Evolutionary conservation across 2,797 vertebrate species (phyloP).

Genomic region (Tiaroga cobitis): DNA sequence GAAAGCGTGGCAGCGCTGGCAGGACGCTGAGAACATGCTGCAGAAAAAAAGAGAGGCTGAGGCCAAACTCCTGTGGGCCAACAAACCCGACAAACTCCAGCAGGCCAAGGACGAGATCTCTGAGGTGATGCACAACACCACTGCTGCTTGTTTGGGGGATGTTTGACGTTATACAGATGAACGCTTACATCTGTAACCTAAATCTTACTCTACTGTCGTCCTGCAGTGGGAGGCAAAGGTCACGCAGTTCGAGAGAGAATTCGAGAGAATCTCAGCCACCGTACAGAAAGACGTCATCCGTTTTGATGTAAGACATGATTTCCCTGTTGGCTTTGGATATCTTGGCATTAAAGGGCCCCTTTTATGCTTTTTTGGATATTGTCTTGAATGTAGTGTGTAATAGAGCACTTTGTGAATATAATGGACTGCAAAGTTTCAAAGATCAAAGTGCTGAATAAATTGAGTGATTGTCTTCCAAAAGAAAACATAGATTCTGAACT

Average conservation of each 20-base stretch:
- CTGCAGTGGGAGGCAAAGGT: constrained; percentile 94
- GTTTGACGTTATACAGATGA: no score
- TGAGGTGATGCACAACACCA: constrained; percentile 79
- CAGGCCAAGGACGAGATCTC: constrained; percentile 95
- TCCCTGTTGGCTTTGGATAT: not conserved
- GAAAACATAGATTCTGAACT: no score
- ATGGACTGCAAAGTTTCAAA: not conserved
- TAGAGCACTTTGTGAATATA: not conserved
- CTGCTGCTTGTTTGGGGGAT: not conserved
- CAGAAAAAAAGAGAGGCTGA: constrained; percentile 96
- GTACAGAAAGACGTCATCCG: constrained; percentile 93
- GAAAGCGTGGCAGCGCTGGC: constrained; percentile 98
- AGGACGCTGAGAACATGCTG: constrained; percentile 89
- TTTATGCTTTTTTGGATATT: not conserved
- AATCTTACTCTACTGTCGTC: constrained; percentile 6
- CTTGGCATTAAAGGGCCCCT: not conserved
- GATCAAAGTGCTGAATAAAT: not conserved
- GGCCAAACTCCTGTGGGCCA: constrained; percentile 96
- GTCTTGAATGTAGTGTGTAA: not conserved
- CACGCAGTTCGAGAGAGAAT: constrained; percentile 94
- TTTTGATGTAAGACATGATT: constrained; percentile 85
- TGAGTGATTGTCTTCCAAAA: not conserved
- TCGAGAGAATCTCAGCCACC: constrained; percentile 90
- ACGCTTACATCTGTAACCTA: not conserved
- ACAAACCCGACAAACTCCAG: constrained; percentile 97